These are phyloP conservation scores for Temnothorax unifasciatus DNA, from an alignment of 2,888 invertebrate species.

Conservation along the genomic window DNA sequence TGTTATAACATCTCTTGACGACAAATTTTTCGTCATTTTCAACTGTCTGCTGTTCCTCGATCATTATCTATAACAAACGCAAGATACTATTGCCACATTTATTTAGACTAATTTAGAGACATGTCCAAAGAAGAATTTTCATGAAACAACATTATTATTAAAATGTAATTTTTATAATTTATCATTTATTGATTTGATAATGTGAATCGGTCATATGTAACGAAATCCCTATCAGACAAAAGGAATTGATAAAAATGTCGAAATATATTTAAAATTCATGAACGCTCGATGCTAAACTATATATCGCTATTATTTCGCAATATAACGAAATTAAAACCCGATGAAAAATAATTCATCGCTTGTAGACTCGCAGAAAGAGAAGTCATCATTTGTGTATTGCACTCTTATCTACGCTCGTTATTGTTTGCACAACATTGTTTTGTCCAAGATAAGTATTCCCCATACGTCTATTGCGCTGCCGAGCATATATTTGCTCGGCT, in stretches of 20 bases:
- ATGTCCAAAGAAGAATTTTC: neutral
- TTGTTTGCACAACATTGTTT: conserved; percentile 80
- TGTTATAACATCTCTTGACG: neutral
- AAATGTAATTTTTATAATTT: conserved; percentile 4
- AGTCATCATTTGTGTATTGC: conserved; percentile 61
- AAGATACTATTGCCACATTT: neutral
- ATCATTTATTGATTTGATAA: neutral
- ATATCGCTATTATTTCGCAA: neutral
- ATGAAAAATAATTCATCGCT: conserved; percentile 51
- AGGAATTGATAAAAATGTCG: neutral
- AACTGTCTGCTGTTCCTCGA: neutral
- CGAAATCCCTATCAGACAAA: neutral
- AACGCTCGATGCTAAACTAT: too few relatives aligned
- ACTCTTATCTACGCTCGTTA: conserved; percentile 77
- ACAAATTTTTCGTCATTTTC: neutral
- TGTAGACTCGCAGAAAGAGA: conserved; percentile 48
- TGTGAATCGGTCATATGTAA: neutral
- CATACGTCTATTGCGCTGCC: conserved; percentile 70
- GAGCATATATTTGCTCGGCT: conserved; percentile 71
- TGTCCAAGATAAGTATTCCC: conserved; percentile 76
- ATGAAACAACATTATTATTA: neutral
- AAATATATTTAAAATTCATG: neutral
- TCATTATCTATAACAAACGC: neutral
- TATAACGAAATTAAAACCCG: neutral
- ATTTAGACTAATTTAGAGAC: neutral